A percentile compares a stretch with the other conserved stretches of the same genome.
These are phyloP conservation scores for Leptogaster cylindrica DNA, from an alignment of 2,888 invertebrate genomes.

Conservation along the genomic window DNA sequence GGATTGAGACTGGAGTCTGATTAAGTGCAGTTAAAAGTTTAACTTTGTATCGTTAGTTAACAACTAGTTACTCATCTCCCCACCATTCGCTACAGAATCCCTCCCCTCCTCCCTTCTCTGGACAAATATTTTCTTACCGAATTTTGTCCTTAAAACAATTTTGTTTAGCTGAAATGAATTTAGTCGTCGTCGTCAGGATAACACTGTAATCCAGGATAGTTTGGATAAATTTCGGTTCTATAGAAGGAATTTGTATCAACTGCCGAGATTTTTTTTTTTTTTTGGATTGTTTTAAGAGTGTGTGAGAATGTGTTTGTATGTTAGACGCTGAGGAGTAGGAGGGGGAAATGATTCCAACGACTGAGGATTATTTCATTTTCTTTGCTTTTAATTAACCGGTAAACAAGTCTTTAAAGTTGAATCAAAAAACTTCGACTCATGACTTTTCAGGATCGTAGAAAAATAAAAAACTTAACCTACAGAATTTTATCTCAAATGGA, in stretches of 20 bases:
- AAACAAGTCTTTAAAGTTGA: conserved; percentile 27
- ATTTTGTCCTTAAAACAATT: too few relatives aligned
- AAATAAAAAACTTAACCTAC: not conserved
- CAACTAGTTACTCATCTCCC: not conserved
- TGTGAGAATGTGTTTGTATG: too few relatives aligned
- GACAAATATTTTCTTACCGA: conserved; percentile 30
- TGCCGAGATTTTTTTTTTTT: too few relatives aligned
- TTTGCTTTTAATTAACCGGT: conserved; percentile 37
- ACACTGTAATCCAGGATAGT: too few relatives aligned
- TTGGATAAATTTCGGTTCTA: too few relatives aligned
- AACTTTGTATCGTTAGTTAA: conserved; percentile 16
- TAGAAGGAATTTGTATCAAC: too few relatives aligned
- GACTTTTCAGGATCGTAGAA: not conserved
- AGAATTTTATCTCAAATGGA: conserved; percentile 24
- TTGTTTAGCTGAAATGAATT: too few relatives aligned
- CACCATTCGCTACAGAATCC: not conserved
- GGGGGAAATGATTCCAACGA: conserved; percentile 11
- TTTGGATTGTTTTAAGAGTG: too few relatives aligned
- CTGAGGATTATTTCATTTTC: conserved; percentile 31
- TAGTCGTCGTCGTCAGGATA: too few relatives aligned
- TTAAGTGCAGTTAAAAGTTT: not conserved
- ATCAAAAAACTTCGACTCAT: conserved; percentile 31
- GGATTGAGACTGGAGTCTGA: too few relatives aligned
- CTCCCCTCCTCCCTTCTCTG: not conserved
- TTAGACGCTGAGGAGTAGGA: too few relatives aligned